These are phyloP conservation scores for Eurystomus glaucurus DNA, from an alignment of 2,797 vertebrate species.

Conservation along the genomic window DNA sequence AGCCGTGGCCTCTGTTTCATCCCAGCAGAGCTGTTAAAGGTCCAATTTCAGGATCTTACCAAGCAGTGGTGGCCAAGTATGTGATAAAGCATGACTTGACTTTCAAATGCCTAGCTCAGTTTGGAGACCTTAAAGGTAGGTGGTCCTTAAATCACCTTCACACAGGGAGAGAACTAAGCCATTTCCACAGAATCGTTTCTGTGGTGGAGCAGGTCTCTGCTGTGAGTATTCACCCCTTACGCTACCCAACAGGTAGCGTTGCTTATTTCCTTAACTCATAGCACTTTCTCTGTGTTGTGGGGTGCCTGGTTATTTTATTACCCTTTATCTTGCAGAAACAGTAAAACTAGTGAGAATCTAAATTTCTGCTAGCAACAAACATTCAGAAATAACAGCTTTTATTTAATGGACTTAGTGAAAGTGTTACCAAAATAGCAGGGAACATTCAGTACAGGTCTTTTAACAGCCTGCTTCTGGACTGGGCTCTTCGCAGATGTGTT, in stretches of 20 bases:
- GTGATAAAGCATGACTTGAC: background rate
- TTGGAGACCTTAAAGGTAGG: background rate
- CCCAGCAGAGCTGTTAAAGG: background rate
- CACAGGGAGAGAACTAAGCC: rapidly evolving
- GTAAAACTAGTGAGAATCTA: background rate
- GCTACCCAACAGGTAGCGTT: background rate
- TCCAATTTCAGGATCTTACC: background rate
- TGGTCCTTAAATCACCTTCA: background rate
- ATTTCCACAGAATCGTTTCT: background rate
- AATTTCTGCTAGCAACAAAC: conserved; percentile 18
- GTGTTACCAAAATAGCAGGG: conserved; percentile 20
- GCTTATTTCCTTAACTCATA: background rate
- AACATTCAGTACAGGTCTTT: conserved; percentile 24
- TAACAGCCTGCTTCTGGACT: conserved; percentile 9
- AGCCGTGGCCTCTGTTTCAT: background rate
- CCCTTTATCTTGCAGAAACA: background rate
- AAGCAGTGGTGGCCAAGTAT: background rate
- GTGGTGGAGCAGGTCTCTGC: background rate
- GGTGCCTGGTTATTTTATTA: background rate
- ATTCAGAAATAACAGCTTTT: conserved; percentile 8
- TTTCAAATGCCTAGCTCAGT: background rate
- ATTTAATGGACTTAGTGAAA: conserved; percentile 17
- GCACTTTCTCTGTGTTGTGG: background rate
- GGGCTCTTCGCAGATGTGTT: background rate
- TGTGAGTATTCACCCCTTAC: background rate